A percentile compares a stretch with the other conserved stretches of the same genome.
Conservation (phyloP, 2,888 invertebrate genomes). For the Adelphocoris suturalis region DNA sequence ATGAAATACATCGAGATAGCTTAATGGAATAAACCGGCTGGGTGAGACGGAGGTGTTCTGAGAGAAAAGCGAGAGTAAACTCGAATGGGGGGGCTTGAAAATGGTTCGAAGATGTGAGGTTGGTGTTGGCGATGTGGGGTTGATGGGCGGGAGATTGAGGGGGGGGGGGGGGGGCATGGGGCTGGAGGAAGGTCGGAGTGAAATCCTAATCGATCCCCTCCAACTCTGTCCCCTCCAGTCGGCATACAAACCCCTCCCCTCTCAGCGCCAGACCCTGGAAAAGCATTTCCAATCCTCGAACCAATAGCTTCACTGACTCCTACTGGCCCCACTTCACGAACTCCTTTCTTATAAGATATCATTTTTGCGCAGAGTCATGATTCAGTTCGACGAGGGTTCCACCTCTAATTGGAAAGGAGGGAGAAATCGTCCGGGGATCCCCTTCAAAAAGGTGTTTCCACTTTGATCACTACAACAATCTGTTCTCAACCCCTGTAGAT, state of each 20-base stretch:
- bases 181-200: slow-evolving; percentile 36
- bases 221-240: slow-evolving; percentile 4
- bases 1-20: too few species aligned
- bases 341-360: background rate
- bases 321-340: background rate
- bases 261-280: background rate
- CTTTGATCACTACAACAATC: background rate
- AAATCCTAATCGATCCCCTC: slow-evolving; percentile 63
- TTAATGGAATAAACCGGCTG: too few species aligned
- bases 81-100: slow-evolving; percentile 16
- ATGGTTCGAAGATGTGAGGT: slow-evolving; percentile 33
- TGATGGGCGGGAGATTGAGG: background rate
- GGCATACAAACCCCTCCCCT: background rate
- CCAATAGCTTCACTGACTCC: background rate
- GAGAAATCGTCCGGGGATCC: background rate
- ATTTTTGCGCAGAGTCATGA: background rate
- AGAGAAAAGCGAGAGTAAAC: slow-evolving; percentile 52
- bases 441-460: background rate
- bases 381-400: background rate
- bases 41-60: background rate
- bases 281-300: slow-evolving; percentile 42
- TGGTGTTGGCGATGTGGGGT: background rate
- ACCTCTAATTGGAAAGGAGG: background rate
- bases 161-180: background rate
- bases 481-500: too few species aligned